phyloP scores from a whole-genome alignment of 2,797 vertebrate genomes.

The Onychomys arenicola region DNA sequence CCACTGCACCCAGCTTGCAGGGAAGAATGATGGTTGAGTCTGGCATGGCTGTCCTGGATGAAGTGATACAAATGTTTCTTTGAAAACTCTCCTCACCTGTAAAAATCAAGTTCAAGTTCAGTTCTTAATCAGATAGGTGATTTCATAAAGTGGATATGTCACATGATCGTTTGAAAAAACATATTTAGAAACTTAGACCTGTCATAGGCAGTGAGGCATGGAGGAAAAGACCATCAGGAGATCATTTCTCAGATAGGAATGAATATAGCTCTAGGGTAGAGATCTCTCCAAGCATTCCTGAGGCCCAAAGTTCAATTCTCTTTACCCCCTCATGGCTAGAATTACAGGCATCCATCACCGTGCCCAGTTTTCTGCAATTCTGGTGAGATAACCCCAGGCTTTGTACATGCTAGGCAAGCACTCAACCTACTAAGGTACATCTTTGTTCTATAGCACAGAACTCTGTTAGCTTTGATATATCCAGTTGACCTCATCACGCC shows the following conservation, averaged over 20 bases:
- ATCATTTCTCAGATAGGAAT: not conserved
- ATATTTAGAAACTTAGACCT: slow-evolving; percentile 39
- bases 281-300: not conserved
- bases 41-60: not conserved
- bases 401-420: not conserved
- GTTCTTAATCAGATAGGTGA: slow-evolving; percentile 32
- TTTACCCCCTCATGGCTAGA: not conserved
- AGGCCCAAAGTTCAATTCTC: not conserved
- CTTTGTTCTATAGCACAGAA: not conserved
- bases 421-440: not conserved
- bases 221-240: not conserved
- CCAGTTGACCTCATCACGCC: slow-evolving; percentile 21
- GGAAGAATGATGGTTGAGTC: not conserved
- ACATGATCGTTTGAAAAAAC: slow-evolving; percentile 33
- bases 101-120: slow-evolving; percentile 34
- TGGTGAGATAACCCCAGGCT: not conserved
- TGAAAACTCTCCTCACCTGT: not conserved
- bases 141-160: slow-evolving; percentile 31
- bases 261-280: not conserved
- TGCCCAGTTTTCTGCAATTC: not conserved
- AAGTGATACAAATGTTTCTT: not conserved
- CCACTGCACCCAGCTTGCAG: not conserved
- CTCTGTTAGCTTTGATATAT: slow-evolving; percentile 40
- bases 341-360: not conserved
- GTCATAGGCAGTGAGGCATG: not conserved